A percentile compares a stretch with the other conserved stretches of the same genome.
These are phyloP conservation scores for Paralichthys olivaceus DNA, from an alignment of 2,113 vertebrate species.

Conservation along the genomic window DNA sequence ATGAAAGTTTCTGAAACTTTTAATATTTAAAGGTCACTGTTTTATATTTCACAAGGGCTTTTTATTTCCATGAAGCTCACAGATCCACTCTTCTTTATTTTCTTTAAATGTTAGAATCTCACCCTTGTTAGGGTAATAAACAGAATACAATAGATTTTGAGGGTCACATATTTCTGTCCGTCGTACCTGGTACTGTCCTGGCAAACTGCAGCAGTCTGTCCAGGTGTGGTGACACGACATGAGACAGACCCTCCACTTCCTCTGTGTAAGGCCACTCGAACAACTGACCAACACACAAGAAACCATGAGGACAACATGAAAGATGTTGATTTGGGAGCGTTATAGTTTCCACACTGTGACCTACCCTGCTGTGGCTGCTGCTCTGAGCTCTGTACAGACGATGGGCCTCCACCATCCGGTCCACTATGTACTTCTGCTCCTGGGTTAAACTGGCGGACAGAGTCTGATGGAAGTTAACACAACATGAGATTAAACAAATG, in stretches of 20 bases:
- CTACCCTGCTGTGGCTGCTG: constrained; percentile 84
- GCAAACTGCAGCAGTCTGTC: constrained; percentile 90
- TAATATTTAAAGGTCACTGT: background rate
- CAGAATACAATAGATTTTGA: background rate
- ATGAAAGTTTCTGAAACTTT: too few species aligned
- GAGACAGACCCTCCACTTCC: constrained; percentile 80
- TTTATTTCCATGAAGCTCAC: background rate
- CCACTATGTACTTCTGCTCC: constrained; percentile 88
- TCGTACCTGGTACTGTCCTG: constrained; percentile 78
- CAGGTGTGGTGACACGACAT: constrained; percentile 80
- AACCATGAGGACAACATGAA: background rate
- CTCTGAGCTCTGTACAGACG: constrained; percentile 85
- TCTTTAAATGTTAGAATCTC: background rate
- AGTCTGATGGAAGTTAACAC: constrained; percentile 69
- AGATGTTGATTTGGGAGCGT: fast-evolving
- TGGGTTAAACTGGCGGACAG: constrained; percentile 71
- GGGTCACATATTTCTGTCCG: background rate
- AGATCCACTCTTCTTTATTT: background rate
- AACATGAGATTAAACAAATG: background rate
- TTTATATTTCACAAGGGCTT: background rate
- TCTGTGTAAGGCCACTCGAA: constrained; percentile 85
- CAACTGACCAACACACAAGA: constrained; percentile 74
- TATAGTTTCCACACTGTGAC: background rate
- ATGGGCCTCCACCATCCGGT: constrained; percentile 89
- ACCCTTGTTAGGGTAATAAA: too few species aligned